phyloP scores from a whole-genome alignment of 2,113 vertebrate species.

The Bungarus multicinctus region DNA sequence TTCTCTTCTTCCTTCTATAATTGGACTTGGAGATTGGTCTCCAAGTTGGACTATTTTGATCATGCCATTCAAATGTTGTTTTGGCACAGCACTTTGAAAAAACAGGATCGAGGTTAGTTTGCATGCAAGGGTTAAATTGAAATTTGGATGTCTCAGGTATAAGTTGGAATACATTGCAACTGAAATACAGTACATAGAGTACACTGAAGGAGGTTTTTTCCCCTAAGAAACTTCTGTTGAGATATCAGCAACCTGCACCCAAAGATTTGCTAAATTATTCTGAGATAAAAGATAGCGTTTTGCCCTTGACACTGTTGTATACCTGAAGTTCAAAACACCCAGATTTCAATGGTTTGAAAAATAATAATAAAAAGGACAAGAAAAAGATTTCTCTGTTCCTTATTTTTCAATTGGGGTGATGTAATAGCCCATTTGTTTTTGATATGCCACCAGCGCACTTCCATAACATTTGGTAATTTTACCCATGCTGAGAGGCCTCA shows the following conservation, averaged over 20 bases:
- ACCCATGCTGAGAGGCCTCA: background rate
- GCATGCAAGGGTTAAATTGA: background rate
- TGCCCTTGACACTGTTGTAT: background rate
- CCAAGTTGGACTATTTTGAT: background rate
- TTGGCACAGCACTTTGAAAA: background rate
- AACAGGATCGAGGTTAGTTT: background rate
- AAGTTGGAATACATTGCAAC: background rate
- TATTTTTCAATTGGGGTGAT: background rate
- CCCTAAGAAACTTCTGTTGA: background rate
- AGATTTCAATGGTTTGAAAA: background rate
- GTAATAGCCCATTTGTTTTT: background rate
- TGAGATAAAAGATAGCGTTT: background rate
- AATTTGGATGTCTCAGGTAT: background rate
- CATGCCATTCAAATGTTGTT: background rate
- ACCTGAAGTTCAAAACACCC: background rate
- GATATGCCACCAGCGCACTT: background rate
- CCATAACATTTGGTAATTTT: background rate
- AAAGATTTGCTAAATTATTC: conserved; percentile 5
- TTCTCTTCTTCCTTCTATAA: accelerated
- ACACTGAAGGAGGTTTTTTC: background rate
- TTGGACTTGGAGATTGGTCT: background rate
- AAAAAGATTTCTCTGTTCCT: too few species aligned
- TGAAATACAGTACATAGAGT: background rate
- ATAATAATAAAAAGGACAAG: background rate
- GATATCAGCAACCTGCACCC: background rate